phyloP scores from a whole-genome alignment of 2,797 vertebrate species.

The Sebastes hubbsi region DNA sequence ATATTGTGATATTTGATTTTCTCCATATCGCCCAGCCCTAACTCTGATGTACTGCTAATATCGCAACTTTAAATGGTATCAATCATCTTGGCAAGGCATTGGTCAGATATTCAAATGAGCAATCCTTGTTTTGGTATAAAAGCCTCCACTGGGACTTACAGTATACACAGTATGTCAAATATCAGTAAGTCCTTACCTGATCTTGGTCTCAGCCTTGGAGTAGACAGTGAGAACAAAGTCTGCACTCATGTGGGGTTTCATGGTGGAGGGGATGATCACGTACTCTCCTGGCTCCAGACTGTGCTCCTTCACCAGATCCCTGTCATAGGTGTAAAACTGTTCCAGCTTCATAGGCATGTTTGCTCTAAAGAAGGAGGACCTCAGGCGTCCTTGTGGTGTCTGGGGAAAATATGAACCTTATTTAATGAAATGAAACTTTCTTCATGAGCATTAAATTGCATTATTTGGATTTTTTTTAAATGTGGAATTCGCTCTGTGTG shows the following conservation, averaged over 20 bases:
- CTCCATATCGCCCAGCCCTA: no score
- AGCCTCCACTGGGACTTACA: neutral
- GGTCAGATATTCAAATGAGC: neutral
- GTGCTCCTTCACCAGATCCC: constrained; percentile 44
- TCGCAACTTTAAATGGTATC: neutral
- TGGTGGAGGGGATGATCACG: constrained; percentile 59
- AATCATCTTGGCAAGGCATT: neutral
- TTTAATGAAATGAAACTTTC: neutral
- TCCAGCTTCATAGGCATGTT: neutral
- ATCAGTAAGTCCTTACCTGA: constrained; percentile 33
- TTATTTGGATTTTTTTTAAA: neutral
- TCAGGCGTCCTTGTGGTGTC: constrained; percentile 28
- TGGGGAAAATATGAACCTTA: neutral
- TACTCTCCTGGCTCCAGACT: constrained; percentile 67
- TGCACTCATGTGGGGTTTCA: neutral
- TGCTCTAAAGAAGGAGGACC: constrained; percentile 23
- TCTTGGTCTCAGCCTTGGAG: constrained; percentile 53
- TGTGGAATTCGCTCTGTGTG: neutral
- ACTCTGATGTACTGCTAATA: neutral
- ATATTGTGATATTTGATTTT: no score
- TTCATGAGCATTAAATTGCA: neutral
- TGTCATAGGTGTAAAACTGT: neutral
- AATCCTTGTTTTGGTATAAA: neutral
- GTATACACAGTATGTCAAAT: neutral
- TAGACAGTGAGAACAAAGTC: constrained; percentile 61